Evolutionary conservation across 2,888 invertebrate species (phyloP), one percentile per base, ranked within the genome.

Genomic region (Platycheirus albimanus): DNA sequence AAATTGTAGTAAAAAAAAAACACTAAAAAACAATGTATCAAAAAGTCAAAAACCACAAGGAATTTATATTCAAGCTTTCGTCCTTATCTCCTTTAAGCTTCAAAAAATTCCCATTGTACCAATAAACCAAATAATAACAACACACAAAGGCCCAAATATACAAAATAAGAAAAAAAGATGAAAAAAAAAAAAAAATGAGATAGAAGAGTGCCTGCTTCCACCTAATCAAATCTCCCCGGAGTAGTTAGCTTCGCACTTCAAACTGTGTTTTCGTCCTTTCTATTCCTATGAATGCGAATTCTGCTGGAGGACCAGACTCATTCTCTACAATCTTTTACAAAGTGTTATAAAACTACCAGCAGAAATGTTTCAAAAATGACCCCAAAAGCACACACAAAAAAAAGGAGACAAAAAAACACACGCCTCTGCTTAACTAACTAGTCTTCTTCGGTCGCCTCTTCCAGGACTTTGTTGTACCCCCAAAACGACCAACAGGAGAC

Each of bases 401-500:
- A 41, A 58, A 41, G 11, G 38, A 41, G 10, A 17, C 0, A 43
- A 49, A 7, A 17, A 45, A 45, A 61, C 36, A 52, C 51, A 56
- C 49, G 38, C 45, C 70, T n/a, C 20, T 52, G 30, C 19, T 58
- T 76, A 54, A 54, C 54, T 54, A 36, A 20, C 11, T 28, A 24
- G 49, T 8, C 24, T 24, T 49, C 49, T n/a, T n/a, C 49, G 30
- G n/a, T 33, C 7, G 67, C 76, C 76, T 58, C 0, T 51, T 75
- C 49, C 58, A 66, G 56, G 71, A 81, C 76, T 76, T 81, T 81
- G 76, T 71, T 81, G 81, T 67, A 66, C 11, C 17, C 72, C 56
- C 8, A 0, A 83, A 83, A 83, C 83, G 83, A 83, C 83, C 83
- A 83, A 78, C 83, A 78, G 83, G 83, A 83, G 83, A 83, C 83